Percentiles rank a stretch among this genome's conserved stretches.
Evolutionary conservation across 2,797 vertebrate genomes (phyloP).

Genomic region (Pangasius sanitwongsei): DNA sequence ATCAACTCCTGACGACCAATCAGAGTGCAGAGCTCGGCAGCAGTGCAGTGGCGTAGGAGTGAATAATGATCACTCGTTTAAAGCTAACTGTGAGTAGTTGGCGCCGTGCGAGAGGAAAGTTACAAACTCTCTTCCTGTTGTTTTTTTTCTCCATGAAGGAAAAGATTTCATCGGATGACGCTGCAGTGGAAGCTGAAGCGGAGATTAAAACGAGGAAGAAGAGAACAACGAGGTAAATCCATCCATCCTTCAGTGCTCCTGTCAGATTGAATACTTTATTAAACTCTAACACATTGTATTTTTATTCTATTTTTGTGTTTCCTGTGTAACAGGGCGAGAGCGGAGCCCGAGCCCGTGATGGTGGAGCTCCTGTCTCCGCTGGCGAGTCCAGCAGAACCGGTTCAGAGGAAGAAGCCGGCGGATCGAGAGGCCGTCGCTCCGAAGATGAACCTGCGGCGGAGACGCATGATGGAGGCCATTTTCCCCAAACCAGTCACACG

Average conservation of each 20-base stretch:
- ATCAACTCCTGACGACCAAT: neutral
- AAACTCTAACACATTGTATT: neutral
- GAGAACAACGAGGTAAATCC: slow-evolving; percentile 76
- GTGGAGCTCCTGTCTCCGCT: slow-evolving; percentile 87
- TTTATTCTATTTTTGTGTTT: neutral
- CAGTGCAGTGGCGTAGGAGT: neutral
- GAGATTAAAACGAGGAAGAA: slow-evolving; percentile 71
- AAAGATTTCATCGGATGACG: slow-evolving; percentile 66
- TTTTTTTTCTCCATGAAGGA: slow-evolving; percentile 67
- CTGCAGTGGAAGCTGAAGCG: slow-evolving; percentile 57
- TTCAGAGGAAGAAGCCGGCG: slow-evolving; percentile 44
- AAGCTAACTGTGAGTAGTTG: neutral
- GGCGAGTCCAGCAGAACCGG: slow-evolving; percentile 74
- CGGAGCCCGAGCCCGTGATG: slow-evolving; percentile 72
- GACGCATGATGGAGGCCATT: slow-evolving; percentile 79
- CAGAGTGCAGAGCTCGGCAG: neutral
- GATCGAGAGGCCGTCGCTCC: slow-evolving; percentile 63
- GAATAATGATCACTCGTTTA: neutral
- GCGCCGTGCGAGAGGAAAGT: neutral
- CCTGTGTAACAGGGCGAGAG: slow-evolving; percentile 72
- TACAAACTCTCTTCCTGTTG: neutral
- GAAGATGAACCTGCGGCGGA: slow-evolving; percentile 77
- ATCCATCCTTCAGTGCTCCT: neutral
- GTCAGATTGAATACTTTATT: neutral
- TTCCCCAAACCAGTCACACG: slow-evolving; percentile 89